These are phyloP conservation scores for Bubo blakistoni DNA, from an alignment of 2,113 vertebrate species.

Conservation along the genomic window DNA sequence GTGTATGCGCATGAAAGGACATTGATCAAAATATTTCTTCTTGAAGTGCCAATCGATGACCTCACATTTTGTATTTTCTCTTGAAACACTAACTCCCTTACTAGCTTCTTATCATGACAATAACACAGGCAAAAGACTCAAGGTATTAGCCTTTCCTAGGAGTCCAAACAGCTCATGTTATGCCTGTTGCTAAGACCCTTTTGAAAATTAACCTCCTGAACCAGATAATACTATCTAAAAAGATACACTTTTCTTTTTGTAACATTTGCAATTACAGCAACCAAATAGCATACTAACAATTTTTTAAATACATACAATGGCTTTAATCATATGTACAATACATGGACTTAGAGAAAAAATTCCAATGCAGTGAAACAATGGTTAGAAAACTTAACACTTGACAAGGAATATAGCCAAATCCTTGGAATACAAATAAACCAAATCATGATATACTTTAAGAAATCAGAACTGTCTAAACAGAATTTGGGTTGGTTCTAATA, in stretches of 20 bases:
- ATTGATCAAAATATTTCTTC: not conserved
- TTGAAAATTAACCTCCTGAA: not conserved
- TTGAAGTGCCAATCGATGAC: not conserved
- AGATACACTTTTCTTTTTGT: not conserved
- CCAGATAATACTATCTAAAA: not conserved
- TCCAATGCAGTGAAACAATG: not conserved
- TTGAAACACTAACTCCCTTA: not conserved
- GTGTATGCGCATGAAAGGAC: not conserved
- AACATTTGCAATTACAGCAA: not conserved
- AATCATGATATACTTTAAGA: not conserved
- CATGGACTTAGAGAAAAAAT: not conserved
- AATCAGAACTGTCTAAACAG: not conserved
- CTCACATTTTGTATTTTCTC: not conserved
- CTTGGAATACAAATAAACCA: not conserved
- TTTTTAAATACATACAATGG: not conserved
- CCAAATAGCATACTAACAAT: not conserved
- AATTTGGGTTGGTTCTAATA: not conserved
- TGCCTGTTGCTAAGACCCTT: not conserved
- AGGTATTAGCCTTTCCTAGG: not conserved
- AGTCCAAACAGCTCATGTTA: not conserved
- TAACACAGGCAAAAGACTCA: not conserved
- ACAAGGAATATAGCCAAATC: not conserved
- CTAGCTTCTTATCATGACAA: not conserved
- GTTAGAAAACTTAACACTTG: constrained; percentile 4
- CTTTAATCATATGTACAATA: not conserved